These are phyloP conservation scores for Drosophila vallismaia DNA, from an alignment of 2,888 invertebrate genomes.

Conservation along the genomic window DNA sequence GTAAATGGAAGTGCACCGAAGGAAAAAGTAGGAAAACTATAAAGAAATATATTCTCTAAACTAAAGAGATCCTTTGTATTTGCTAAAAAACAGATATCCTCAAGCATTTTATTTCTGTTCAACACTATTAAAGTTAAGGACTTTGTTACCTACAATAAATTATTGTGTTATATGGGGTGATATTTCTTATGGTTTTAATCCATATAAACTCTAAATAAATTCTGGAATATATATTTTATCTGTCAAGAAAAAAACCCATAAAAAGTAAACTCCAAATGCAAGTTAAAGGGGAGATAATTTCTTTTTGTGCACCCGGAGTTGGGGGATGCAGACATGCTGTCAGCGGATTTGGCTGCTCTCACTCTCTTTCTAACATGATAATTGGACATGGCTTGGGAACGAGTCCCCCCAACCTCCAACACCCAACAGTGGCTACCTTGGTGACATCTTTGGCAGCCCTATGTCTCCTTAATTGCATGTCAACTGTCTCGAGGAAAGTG, in stretches of 20 bases:
- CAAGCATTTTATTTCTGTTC: too few relatives aligned
- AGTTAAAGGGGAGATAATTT: neutral
- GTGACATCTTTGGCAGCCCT: slow-evolving; percentile 55
- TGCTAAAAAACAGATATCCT: too few relatives aligned
- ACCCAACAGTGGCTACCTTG: slow-evolving; percentile 44
- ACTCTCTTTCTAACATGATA: slow-evolving; percentile 73
- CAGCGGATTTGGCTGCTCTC: slow-evolving; percentile 55
- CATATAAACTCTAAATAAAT: neutral
- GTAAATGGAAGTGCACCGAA: neutral
- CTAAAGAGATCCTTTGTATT: too few relatives aligned
- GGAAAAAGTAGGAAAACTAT: neutral
- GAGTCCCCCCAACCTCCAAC: slow-evolving; percentile 4
- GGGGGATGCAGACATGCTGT: slow-evolving; percentile 45
- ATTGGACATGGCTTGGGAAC: slow-evolving; percentile 74
- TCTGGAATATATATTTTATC: neutral
- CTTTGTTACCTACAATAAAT: too few relatives aligned
- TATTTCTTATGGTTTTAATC: too few relatives aligned
- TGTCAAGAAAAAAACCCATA: neutral
- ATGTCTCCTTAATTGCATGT: slow-evolving; percentile 66
- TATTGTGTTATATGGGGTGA: too few relatives aligned
- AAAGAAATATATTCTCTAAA: too few relatives aligned
- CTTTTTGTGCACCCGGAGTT: neutral
- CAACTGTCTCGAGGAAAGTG: slow-evolving; percentile 55
- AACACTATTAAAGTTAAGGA: too few relatives aligned
- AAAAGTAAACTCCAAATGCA: neutral